phyloP scores from a whole-genome alignment of 2,888 invertebrate species.

The Polydrusus pterygomalis region DNA sequence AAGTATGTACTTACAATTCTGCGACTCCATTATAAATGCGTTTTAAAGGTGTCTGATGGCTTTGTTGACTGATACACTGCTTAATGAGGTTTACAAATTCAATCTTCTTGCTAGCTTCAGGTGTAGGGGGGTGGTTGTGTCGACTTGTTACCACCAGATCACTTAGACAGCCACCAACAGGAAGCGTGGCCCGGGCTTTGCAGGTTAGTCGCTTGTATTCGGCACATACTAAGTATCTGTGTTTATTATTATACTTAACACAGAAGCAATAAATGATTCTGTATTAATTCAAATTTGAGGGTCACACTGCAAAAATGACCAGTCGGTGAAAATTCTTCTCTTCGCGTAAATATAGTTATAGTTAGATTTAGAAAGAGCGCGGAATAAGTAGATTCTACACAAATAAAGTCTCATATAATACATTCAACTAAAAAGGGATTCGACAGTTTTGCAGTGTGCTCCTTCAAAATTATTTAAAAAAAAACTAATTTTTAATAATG shows the following conservation, averaged over 20 bases:
- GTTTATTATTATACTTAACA: constrained; percentile 24
- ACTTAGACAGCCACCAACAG: constrained; percentile 55
- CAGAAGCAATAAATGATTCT: neutral
- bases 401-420: no score
- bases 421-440: no score
- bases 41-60: constrained; percentile 52
- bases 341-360: no score
- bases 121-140: constrained; percentile 62
- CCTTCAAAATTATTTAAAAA: no score
- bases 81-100: constrained; percentile 63
- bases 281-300: no score
- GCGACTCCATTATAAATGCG: constrained; percentile 58
- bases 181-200: constrained; percentile 62
- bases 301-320: no score
- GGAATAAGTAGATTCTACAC: no score
- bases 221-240: constrained; percentile 63
- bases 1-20: constrained; percentile 59
- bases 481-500: no score
- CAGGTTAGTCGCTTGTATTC: constrained; percentile 63
- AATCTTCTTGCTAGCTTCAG: constrained; percentile 59
- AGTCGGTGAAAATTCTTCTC: no score
- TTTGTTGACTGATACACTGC: constrained; percentile 50
- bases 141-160: constrained; percentile 59
- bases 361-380: no score
- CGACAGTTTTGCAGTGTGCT: no score